Percentiles rank a stretch among this genome's conserved stretches.
Evolutionary conservation across 2,113 vertebrate species (phyloP).

Genomic region (Salvator merianae): DNA sequence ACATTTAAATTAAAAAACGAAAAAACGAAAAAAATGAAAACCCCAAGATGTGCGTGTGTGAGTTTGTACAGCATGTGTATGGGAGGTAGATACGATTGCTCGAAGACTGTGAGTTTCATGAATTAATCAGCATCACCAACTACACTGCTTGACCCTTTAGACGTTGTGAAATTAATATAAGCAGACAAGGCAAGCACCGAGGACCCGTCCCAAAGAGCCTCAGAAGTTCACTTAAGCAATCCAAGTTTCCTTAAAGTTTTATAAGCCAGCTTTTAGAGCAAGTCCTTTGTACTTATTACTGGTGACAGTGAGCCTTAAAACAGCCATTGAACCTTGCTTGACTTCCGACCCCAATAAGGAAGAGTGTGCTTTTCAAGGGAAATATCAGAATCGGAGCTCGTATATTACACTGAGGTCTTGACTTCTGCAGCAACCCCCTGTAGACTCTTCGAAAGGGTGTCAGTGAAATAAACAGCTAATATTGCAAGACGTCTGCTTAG

Average conservation of each 20-base stretch:
- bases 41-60: too few species aligned
- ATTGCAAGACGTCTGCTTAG: slow-evolving; percentile 62
- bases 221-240: slow-evolving; percentile 90
- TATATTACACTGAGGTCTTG: slow-evolving; percentile 80
- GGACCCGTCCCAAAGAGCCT: slow-evolving; percentile 81
- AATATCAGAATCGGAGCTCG: slow-evolving; percentile 81
- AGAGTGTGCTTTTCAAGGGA: slow-evolving; percentile 77
- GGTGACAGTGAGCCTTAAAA: slow-evolving; percentile 81
- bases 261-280: slow-evolving; percentile 90
- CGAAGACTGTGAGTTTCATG: slow-evolving; percentile 84
- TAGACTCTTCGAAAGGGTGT: slow-evolving; percentile 70
- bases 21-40: slow-evolving; percentile 18
- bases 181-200: slow-evolving; percentile 87
- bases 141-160: slow-evolving; percentile 93
- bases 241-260: slow-evolving; percentile 93
- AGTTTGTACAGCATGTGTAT: too few species aligned
- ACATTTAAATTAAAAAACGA: slow-evolving; percentile 48
- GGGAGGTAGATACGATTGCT: slow-evolving; percentile 28
- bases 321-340: slow-evolving; percentile 84
- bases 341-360: slow-evolving; percentile 81
- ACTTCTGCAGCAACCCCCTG: slow-evolving; percentile 77
- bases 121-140: slow-evolving; percentile 92
- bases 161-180: slow-evolving; percentile 98
- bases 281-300: slow-evolving; percentile 85
- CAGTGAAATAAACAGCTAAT: slow-evolving; percentile 76